Conservation (phyloP, 2,797 vertebrate species). For the Karalla daura region DNA sequence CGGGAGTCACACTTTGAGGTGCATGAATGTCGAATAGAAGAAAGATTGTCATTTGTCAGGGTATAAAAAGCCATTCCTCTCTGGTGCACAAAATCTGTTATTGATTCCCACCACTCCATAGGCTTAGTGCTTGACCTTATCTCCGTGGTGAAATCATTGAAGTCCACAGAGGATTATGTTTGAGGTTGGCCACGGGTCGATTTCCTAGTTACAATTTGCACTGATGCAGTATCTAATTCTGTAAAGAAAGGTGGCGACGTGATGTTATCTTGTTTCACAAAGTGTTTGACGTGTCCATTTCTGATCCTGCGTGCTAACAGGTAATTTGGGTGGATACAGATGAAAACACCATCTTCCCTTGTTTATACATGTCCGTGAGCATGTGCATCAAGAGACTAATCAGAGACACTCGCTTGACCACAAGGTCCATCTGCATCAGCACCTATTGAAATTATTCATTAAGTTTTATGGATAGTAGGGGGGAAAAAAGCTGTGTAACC, state of each 20-base stretch:
- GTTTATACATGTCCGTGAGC: neutral
- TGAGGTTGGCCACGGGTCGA: slow-evolving; percentile 30
- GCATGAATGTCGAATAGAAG: slow-evolving; percentile 18
- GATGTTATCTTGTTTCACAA: slow-evolving; percentile 17
- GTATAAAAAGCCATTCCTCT: slow-evolving; percentile 5
- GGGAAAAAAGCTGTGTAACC: slow-evolving; percentile 42
- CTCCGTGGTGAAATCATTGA: slow-evolving; percentile 34
- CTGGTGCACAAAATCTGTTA: slow-evolving; percentile 27
- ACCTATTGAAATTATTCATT: slow-evolving; percentile 72
- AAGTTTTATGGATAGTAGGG: slow-evolving; percentile 59
- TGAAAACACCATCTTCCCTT: neutral
- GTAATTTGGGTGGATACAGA: neutral
- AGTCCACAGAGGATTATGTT: slow-evolving; percentile 39
- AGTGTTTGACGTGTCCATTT: slow-evolving; percentile 36
- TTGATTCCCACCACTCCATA: slow-evolving; percentile 15
- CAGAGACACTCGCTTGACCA: slow-evolving; percentile 58
- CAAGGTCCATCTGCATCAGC: slow-evolving; percentile 63
- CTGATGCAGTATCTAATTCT: slow-evolving; percentile 24
- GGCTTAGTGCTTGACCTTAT: slow-evolving; percentile 30
- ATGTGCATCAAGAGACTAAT: slow-evolving; percentile 39
- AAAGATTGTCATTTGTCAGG: slow-evolving; percentile 32
- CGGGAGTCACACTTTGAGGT: slow-evolving; percentile 19
- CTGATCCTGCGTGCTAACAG: slow-evolving; percentile 16
- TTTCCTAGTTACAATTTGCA: slow-evolving; percentile 37
- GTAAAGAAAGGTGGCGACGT: slow-evolving; percentile 1